Evolutionary conservation across 2,113 vertebrate genomes (phyloP).

Genomic region (Rhea americana): DNA sequence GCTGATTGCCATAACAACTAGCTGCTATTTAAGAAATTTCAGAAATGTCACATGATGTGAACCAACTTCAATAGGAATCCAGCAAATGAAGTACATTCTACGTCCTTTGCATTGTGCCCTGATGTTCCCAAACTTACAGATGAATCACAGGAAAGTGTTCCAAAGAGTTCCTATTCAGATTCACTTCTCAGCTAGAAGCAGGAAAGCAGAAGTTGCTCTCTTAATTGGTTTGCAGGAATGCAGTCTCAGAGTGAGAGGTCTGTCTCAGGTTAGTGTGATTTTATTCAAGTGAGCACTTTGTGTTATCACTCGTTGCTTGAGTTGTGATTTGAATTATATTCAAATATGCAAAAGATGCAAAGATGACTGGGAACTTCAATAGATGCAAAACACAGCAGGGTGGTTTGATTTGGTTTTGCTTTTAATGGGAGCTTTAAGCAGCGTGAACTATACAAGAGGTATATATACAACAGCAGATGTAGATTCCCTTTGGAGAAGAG

Average conservation of each 20-base stretch:
- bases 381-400: not conserved
- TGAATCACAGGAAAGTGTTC: not conserved
- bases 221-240: not conserved
- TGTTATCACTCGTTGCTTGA: not conserved
- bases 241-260: not conserved
- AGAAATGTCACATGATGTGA: not conserved
- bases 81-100: not conserved
- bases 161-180: not conserved
- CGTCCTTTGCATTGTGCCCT: not conserved
- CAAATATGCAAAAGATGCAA: too few species aligned
- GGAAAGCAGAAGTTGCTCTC: not conserved
- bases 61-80: not conserved
- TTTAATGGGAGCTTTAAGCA: not conserved
- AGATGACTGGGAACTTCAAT: not conserved
- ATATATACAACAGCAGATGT: not conserved
- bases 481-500: not conserved
- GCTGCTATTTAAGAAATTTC: not conserved
- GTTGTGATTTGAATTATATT: not conserved
- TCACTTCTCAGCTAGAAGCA: not conserved
- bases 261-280: not conserved
- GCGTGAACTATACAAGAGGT: not conserved
- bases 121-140: not conserved
- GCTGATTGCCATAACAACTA: not conserved
- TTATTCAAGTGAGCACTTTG: not conserved
- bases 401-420: not conserved